These are phyloP conservation scores for Neodiprion fabricii DNA, from an alignment of 1,140 invertebrate species.

Conservation along the genomic window DNA sequence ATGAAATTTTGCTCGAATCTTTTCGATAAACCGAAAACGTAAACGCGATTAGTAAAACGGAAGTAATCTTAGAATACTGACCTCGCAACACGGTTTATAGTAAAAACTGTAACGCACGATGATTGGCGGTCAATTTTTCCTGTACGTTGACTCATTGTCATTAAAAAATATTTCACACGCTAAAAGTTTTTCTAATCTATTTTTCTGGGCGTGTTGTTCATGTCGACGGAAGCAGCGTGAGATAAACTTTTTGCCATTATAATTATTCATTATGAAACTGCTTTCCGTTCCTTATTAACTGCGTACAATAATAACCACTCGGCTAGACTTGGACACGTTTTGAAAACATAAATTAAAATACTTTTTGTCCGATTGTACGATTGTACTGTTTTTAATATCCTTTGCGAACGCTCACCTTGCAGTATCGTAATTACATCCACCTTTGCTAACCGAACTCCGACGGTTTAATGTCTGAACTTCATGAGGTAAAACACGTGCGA, in stretches of 20 bases:
- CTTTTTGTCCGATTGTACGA: not conserved
- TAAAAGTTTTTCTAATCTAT: not conserved
- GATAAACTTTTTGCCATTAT: not conserved
- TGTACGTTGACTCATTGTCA: not conserved
- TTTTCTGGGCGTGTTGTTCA: not conserved
- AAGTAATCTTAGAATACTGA: too few relatives aligned
- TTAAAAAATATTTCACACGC: not conserved
- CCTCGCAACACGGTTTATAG: too few relatives aligned
- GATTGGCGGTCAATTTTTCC: too few relatives aligned
- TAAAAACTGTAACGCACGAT: too few relatives aligned
- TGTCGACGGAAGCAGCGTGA: slow-evolving; percentile 6
- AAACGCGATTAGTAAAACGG: too few relatives aligned
- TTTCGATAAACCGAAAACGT: too few relatives aligned
- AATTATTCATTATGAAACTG: not conserved
- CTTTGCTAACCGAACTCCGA: too few relatives aligned
- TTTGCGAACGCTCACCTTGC: not conserved
- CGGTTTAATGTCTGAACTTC: too few relatives aligned
- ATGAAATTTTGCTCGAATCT: too few relatives aligned
- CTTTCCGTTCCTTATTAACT: not conserved
- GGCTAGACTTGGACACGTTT: not conserved
- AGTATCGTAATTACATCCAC: too few relatives aligned
- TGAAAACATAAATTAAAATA: slow-evolving; percentile 4
- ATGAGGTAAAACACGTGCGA: too few relatives aligned
- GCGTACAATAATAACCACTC: not conserved
- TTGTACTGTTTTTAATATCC: not conserved